A percentile compares a stretch with the other conserved stretches of the same genome.
Evolutionary conservation across 2,888 invertebrate genomes (phyloP).

Genomic region (Hyles lineata): DNA sequence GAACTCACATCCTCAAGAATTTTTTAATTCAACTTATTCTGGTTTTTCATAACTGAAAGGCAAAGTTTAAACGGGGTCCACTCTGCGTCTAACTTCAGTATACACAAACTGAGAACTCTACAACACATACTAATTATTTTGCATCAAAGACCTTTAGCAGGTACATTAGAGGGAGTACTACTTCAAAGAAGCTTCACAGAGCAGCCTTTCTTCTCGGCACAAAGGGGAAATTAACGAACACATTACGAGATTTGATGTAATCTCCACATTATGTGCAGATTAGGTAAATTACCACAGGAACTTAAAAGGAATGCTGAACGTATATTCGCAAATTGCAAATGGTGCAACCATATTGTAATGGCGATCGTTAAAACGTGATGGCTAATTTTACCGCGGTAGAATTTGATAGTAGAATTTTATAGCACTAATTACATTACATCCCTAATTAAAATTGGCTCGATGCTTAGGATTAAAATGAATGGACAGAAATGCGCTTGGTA

Average conservation of each 20-base stretch:
- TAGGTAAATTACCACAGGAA: conserved; percentile 1
- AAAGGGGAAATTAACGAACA: conserved; percentile 50
- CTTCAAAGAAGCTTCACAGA: conserved; percentile 1
- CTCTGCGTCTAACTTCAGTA: not conserved
- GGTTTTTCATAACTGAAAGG: not conserved
- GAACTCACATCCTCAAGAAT: not conserved
- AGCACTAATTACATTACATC: not conserved
- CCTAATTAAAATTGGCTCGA: conserved; percentile 1
- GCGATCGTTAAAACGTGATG: conserved; percentile 45
- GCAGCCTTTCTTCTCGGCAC: conserved; percentile 34
- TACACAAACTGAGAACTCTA: not conserved
- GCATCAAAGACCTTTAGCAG: not conserved
- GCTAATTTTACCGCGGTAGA: conserved; percentile 44
- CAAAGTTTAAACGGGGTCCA: not conserved
- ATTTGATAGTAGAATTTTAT: conserved; percentile 33
- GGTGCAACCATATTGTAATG: conserved; percentile 25
- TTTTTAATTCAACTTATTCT: not conserved
- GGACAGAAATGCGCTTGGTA: conserved; percentile 4
- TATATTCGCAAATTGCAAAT: conserved; percentile 6
- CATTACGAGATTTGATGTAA: conserved; percentile 43
- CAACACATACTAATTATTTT: not conserved
- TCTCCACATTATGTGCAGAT: conserved; percentile 36
- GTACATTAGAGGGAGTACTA: conserved; percentile 7
- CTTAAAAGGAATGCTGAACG: not conserved
- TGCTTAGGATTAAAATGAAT: not conserved